A percentile compares a stretch with the other conserved stretches of the same genome.
These are phyloP conservation scores for Drosophila falleni DNA, from an alignment of 2,888 invertebrate species.

Conservation along the genomic window DNA sequence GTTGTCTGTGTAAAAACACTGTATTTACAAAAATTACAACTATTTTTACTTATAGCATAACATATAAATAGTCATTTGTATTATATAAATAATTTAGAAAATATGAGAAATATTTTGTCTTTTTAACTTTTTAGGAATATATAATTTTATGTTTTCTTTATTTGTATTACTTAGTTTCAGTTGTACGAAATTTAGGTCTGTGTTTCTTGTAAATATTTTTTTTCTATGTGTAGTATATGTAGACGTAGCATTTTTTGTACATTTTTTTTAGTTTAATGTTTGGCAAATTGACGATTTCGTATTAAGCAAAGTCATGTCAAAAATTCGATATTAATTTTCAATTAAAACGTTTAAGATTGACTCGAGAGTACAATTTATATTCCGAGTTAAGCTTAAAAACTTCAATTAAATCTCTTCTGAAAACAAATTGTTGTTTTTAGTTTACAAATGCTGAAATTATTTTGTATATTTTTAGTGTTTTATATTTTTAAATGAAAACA, in stretches of 20 bases:
- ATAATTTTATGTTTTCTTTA: slow-evolving; percentile 46
- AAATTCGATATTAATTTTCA: not conserved
- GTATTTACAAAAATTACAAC: slow-evolving; percentile 75
- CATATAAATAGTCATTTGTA: slow-evolving; percentile 77
- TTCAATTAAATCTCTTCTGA: slow-evolving; percentile 14
- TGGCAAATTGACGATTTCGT: slow-evolving; percentile 31
- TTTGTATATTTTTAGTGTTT: not conserved
- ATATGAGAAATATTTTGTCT: slow-evolving; percentile 76
- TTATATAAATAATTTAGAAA: slow-evolving; percentile 79
- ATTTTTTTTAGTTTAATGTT: slow-evolving; percentile 43
- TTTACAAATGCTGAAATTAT: not conserved
- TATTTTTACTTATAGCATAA: slow-evolving; percentile 72
- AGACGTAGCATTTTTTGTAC: slow-evolving; percentile 61
- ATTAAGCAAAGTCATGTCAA: slow-evolving; percentile 50
- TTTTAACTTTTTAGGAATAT: slow-evolving; percentile 74
- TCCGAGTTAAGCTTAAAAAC: slow-evolving; percentile 16
- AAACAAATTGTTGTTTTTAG: not conserved
- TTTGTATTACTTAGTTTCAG: slow-evolving; percentile 64
- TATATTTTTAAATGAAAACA: slow-evolving; percentile 14
- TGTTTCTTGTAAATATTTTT: slow-evolving; percentile 59
- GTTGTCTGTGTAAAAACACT: slow-evolving; percentile 74
- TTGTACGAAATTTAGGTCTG: slow-evolving; percentile 72
- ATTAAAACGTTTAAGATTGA: slow-evolving; percentile 28
- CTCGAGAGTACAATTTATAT: not conserved
- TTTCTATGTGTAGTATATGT: slow-evolving; percentile 40